These are phyloP conservation scores for Otolemur garnettii DNA, from an alignment of 2,113 vertebrate species.

Conservation along the genomic window DNA sequence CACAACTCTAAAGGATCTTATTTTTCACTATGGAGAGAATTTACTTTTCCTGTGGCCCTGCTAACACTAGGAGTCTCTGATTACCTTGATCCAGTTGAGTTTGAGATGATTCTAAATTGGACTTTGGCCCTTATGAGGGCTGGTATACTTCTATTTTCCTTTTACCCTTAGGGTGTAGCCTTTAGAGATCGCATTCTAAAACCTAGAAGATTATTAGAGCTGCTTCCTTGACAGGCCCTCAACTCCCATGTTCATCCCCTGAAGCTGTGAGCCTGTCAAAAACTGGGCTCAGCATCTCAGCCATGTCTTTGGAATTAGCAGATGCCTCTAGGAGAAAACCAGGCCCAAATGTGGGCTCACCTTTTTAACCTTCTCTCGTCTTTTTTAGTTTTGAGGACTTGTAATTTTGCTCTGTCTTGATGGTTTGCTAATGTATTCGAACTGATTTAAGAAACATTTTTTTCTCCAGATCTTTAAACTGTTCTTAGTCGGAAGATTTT, in stretches of 20 bases:
- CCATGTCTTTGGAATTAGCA: background rate
- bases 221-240: background rate
- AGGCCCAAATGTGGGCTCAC: background rate
- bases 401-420: background rate
- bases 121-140: background rate
- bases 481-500: background rate
- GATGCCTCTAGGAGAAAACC: background rate
- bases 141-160: background rate
- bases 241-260: background rate
- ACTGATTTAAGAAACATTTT: background rate
- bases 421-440: background rate
- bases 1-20: background rate
- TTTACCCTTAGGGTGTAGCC: background rate
- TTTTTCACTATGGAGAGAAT: background rate
- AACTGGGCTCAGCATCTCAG: background rate
- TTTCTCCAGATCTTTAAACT: background rate
- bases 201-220: background rate
- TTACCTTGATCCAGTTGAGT: background rate
- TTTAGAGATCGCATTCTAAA: background rate
- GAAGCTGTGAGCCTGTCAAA: background rate
- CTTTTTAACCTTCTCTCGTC: background rate
- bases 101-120: background rate
- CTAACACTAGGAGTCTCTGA: background rate
- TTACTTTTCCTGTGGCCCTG: background rate
- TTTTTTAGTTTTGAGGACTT: background rate